Evolutionary conservation across 2,888 invertebrate species (phyloP).

Genomic region (Leptinotarsa tumamoca): DNA sequence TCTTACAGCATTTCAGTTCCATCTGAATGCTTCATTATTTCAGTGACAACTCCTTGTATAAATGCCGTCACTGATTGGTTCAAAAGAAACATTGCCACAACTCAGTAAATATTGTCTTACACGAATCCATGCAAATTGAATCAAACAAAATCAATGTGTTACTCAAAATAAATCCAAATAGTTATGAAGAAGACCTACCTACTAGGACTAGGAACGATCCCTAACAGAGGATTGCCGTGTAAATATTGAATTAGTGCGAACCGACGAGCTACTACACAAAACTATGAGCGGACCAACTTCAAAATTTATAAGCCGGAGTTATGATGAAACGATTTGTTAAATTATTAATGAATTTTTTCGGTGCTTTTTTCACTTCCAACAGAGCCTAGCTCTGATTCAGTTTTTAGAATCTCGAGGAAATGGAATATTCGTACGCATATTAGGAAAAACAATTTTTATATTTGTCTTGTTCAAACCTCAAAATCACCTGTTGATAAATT

Average conservation of each 20-base stretch:
- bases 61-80: no score
- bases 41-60: no score
- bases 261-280: background rate
- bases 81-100: no score
- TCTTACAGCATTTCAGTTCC: no score
- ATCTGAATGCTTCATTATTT: no score
- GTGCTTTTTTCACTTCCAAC: constrained; percentile 60
- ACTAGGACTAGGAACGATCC: background rate
- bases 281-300: constrained; percentile 54
- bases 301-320: constrained; percentile 66
- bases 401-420: constrained; percentile 51
- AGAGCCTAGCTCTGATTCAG: constrained; percentile 35
- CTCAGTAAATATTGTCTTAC: no score
- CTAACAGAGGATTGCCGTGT: constrained; percentile 50
- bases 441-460: constrained; percentile 51
- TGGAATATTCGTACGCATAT: constrained; percentile 55
- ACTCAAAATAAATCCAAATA: no score
- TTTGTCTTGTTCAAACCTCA: constrained; percentile 51
- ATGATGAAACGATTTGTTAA: constrained; percentile 66
- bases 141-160: no score
- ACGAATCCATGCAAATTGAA: no score
- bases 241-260: constrained; percentile 56
- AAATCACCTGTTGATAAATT: constrained; percentile 53
- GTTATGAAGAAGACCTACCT: background rate
- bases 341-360: constrained; percentile 68